phyloP scores from a whole-genome alignment of 2,113 vertebrate species.

The Myrmecophaga tridactyla region DNA sequence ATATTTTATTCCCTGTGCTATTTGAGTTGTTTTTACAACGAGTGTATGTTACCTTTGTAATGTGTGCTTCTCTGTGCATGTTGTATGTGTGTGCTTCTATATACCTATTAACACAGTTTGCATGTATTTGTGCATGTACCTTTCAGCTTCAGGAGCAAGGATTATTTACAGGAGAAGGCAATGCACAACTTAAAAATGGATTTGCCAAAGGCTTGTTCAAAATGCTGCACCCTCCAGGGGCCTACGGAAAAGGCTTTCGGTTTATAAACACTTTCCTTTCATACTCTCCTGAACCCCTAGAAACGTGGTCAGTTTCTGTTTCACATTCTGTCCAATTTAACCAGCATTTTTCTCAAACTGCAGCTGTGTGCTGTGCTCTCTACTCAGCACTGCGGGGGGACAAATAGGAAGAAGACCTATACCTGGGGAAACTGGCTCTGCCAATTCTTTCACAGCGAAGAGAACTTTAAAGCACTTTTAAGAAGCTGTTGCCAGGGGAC shows the following conservation, averaged over 20 bases:
- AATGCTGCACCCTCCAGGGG: neutral
- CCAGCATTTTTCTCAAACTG: neutral
- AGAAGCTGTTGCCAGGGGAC: neutral
- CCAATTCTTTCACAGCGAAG: neutral
- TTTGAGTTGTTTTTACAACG: neutral
- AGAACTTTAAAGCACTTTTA: neutral
- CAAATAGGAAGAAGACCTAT: neutral
- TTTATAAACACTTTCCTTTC: neutral
- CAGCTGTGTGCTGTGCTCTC: no score
- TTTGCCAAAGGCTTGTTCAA: neutral
- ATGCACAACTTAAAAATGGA: neutral
- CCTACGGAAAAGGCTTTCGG: neutral
- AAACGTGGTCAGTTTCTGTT: neutral
- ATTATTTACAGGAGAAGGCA: neutral
- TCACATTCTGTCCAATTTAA: neutral
- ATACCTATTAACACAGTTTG: neutral
- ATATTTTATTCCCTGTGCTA: neutral
- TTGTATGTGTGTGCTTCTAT: neutral
- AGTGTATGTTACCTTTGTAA: neutral
- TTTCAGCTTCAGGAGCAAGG: neutral
- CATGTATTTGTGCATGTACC: neutral
- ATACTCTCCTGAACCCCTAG: neutral
- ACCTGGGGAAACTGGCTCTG: neutral
- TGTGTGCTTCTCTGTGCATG: neutral
- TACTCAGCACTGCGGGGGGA: neutral